These are phyloP conservation scores for Euphysa ruthae DNA, from an alignment of 30 jellyfish, hydroid and myxozoan species.

Conservation along the genomic window DNA sequence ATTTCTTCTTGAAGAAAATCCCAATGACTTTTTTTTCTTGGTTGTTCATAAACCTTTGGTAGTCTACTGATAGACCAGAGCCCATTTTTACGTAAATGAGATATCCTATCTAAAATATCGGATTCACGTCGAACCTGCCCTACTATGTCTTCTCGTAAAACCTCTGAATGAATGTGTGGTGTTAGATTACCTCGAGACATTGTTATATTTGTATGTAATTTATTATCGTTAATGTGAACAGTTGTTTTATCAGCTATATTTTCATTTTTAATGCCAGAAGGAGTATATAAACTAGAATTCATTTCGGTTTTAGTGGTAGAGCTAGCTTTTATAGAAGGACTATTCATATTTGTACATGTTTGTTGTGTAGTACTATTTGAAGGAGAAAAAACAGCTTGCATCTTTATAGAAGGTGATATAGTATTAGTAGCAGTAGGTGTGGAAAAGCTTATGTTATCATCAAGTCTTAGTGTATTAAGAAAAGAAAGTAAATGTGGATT, in stretches of 20 bases:
- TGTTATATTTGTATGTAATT: background rate
- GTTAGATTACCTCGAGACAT: no score
- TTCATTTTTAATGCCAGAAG: background rate
- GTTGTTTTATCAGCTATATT: background rate
- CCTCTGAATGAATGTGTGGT: background rate
- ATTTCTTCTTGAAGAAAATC: slow-evolving; percentile 82
- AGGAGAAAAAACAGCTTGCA: slow-evolving; percentile 49
- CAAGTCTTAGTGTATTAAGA: slow-evolving; percentile 64
- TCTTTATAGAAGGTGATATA: slow-evolving; percentile 58
- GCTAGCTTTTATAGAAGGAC: no score
- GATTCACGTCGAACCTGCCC: slow-evolving; percentile 85
- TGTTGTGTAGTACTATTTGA: background rate
- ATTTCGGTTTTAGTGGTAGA: no score
- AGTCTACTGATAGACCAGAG: slow-evolving; percentile 93
- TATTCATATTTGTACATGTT: background rate
- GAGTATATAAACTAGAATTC: background rate
- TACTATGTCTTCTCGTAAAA: slow-evolving; percentile 76
- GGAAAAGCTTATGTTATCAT: slow-evolving; percentile 51
- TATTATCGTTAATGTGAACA: no score
- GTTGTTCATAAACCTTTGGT: slow-evolving; percentile 91
- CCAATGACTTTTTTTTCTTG: slow-evolving; percentile 89
- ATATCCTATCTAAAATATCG: slow-evolving; percentile 54
- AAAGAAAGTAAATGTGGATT: slow-evolving; percentile 74
- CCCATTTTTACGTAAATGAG: slow-evolving; percentile 75
- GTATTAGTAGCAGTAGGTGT: slow-evolving; percentile 84